These are phyloP conservation scores for Ariolimax columbianus DNA, from an alignment of 2,888 invertebrate species.

Conservation along the genomic window DNA sequence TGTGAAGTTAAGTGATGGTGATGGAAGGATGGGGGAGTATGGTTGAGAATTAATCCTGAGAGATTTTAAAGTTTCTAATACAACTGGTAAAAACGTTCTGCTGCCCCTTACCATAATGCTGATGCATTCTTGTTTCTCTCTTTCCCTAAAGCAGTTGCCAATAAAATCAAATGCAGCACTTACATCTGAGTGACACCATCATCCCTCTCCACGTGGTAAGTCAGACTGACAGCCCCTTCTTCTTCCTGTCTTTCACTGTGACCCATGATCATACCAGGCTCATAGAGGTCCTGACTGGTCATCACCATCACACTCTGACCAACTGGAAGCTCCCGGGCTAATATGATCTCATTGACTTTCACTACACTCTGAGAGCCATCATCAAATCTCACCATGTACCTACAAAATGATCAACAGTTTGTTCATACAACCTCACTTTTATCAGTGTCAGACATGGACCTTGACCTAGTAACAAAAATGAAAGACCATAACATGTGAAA, in stretches of 20 bases:
- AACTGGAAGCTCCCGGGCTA: slow-evolving; percentile 64
- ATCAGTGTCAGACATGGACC: too few species aligned
- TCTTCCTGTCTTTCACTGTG: slow-evolving; percentile 48
- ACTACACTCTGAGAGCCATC: slow-evolving; percentile 67
- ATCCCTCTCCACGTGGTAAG: slow-evolving; percentile 67
- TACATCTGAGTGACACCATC: slow-evolving; percentile 62
- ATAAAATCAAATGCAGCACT: slow-evolving; percentile 32
- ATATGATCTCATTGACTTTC: slow-evolving; percentile 62
- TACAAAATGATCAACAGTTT: slow-evolving; percentile 16
- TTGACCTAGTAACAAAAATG: too few species aligned
- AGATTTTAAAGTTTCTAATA: too few species aligned
- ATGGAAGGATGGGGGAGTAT: too few species aligned
- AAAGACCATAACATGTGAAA: too few species aligned
- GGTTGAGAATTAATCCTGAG: too few species aligned
- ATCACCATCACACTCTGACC: slow-evolving; percentile 72
- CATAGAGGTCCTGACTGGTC: slow-evolving; percentile 62
- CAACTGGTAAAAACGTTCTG: too few species aligned
- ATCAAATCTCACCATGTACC: slow-evolving; percentile 64
- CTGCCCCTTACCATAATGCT: too few species aligned
- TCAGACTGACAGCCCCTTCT: slow-evolving; percentile 31
- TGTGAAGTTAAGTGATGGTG: too few species aligned
- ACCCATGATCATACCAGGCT: slow-evolving; percentile 64
- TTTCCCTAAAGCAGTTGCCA: not conserved
- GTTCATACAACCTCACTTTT: too few species aligned
- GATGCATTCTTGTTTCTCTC: too few species aligned